Evolutionary conservation across 2,888 invertebrate species (phyloP).

Genomic region (Odontocolon sp.): DNA sequence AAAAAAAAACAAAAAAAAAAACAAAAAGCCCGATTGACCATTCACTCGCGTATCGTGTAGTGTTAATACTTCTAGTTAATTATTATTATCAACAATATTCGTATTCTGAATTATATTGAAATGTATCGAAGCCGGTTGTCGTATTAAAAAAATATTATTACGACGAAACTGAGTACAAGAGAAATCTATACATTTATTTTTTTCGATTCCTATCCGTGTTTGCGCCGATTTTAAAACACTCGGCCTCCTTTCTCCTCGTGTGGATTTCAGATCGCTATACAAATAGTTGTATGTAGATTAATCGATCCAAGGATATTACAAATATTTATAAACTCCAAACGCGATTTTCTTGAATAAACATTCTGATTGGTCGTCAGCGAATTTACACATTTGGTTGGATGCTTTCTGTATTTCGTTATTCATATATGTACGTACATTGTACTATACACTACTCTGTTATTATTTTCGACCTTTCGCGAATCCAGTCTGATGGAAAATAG

Average conservation of each 20-base stretch:
- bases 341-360: slow-evolving; percentile 6
- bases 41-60: slow-evolving; percentile 16
- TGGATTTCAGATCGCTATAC: not conserved
- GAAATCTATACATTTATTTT: not conserved
- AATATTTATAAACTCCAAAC: slow-evolving; percentile 3
- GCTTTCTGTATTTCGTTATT: not conserved
- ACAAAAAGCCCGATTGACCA: slow-evolving; percentile 28
- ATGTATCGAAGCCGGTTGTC: slow-evolving; percentile 15
- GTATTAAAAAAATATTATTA: slow-evolving; percentile 28
- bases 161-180: not conserved
- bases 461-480: not conserved
- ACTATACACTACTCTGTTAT: not conserved
- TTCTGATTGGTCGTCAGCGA: not conserved
- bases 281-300: not conserved
- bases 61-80: slow-evolving; percentile 37
- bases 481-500: not conserved
- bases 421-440: not conserved
- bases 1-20: slow-evolving; percentile 22
- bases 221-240: not conserved
- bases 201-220: not conserved
- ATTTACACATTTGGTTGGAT: not conserved
- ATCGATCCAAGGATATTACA: not conserved
- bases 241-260: not conserved
- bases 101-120: not conserved
- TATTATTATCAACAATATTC: slow-evolving; percentile 4